Evolutionary conservation across 2,113 vertebrate genomes (phyloP).

Genomic region (Phasianus colchicus): DNA sequence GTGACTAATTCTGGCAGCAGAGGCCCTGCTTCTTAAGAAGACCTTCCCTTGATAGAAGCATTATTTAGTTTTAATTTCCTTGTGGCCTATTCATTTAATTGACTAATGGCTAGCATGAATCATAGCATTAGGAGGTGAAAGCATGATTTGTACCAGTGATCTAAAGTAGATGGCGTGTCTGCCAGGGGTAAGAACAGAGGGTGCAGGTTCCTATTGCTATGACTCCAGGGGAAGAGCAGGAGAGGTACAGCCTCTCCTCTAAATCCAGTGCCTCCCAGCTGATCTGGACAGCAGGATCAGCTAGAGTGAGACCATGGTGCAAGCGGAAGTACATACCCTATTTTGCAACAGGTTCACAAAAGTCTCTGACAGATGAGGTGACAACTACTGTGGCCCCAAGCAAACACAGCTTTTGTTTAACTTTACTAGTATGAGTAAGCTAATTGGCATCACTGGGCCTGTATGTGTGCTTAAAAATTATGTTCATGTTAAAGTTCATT

Average conservation of each 20-base stretch:
- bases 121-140: not conserved
- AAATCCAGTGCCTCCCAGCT: not conserved
- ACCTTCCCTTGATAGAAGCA: not conserved
- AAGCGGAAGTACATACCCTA: not conserved
- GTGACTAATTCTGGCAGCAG: slow-evolving; percentile 42
- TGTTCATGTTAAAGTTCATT: not conserved
- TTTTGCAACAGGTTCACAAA: not conserved
- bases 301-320: not conserved
- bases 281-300: not conserved
- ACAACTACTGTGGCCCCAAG: not conserved
- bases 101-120: slow-evolving; percentile 12
- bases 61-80: slow-evolving; percentile 45
- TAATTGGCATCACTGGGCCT: not conserved
- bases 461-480: not conserved
- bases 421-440: slow-evolving; percentile 10
- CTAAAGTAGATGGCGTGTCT: not conserved
- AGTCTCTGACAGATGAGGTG: not conserved
- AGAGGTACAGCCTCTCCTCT: not conserved
- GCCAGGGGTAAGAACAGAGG: not conserved
- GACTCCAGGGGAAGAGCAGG: not conserved
- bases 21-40: slow-evolving; percentile 5
- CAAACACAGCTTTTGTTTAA: slow-evolving; percentile 31
- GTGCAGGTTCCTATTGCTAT: not conserved
- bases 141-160: not conserved
- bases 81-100: slow-evolving; percentile 9